Evolutionary conservation across 1,140 invertebrate genomes (phyloP), one percentile per base, ranked within the genome.

Genomic region (Heliconius eleuchia): DNA sequence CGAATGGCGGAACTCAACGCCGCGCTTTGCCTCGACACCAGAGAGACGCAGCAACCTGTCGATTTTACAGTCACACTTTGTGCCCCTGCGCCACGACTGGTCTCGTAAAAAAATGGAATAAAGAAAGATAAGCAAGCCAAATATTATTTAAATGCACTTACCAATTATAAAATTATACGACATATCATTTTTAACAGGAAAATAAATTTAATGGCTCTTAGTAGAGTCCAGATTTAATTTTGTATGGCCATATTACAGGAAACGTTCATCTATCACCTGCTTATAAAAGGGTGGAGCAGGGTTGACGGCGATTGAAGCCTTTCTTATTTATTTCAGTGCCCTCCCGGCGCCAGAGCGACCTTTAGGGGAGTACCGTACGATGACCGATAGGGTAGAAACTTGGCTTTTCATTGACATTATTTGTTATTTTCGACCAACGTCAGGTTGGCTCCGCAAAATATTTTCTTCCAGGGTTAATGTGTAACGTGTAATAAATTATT

Each of bases 261-360:
- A 78, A 78, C 81, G 79, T 87, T 88, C 90, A 92, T 94, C 91
- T 91, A 91, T 94, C 89, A 94, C 92, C 86, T 86, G 85, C 78
- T 84, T 87, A 87, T 92, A 87, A 93, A 93, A 91, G 92, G 91
- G 90, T 92, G 86, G 86, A 86, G 78, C 80, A 83, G 88, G 88
- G 89, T 86, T 89, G 89, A 89, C 88, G 89, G 84, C 86, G 87
- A 90, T 90, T 87, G 89, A 91, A 90, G 89, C 85, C 82, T 90
- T 90, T 88, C 87, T 89, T 90, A 92, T 89, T 91, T 92, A 91
- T 89, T 89, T 87, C 87, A 85, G 80, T 86, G 87, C 85, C 87
- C 86, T 87, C 83, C 85, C 84, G 89, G 84, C 86, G 85, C 85
- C 86, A 85, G 83, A 87, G 76, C 86, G 88, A 91, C 91, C 90